Base-by-base conservation (phyloP, 2,888 invertebrate species). In the Miltochrista miniata region DNA sequence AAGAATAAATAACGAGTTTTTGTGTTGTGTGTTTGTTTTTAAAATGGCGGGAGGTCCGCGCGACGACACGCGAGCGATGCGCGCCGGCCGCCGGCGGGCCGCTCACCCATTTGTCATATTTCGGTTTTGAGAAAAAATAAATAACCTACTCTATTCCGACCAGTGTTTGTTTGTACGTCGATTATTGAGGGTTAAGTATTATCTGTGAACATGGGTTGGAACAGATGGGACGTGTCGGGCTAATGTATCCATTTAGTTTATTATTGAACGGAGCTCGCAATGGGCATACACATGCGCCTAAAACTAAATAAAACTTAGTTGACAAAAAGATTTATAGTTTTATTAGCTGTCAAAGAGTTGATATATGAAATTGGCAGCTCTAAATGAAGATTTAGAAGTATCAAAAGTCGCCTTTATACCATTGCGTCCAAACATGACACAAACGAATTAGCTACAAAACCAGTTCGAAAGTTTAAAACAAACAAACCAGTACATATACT, bases 21-120 rank as follows among this genome's bases (percentile, higher is more conserved):
- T 90, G 82, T 88, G 86, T 74, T 79, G 82, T 85, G 79, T 91
- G 89, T 91, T 90, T 91, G 91, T 91, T 91, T 91, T 90, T 85
- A 89, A 90, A 91, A 90, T 91, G 91, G 91, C 91, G 90, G 91
- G 91, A 91, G 90, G 90, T 90, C 90, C 79, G 83, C 79, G 85
- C 85, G 90, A 87, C 90, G 90, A 91, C 91, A 90, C 91, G 90
- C 90, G 89, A 90, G 87, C 86, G 81, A 75, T 73, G 78, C 72
- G 76, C 74, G 76, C 71, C 75, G 61, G 62, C 57, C 64, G 68
- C 63, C 64, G 68, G 58, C 67, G 67, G 67, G 68, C 57, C 76
- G 71, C 82, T 76, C 79, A 81, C 85, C 89, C 91, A 90, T 90
- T 90, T 90, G 90, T 91, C 91, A 91, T 90, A 90, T 87, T 90